Conservation (phyloP, 1,140 invertebrate genomes). For the Palaemon carinicauda region DNA sequence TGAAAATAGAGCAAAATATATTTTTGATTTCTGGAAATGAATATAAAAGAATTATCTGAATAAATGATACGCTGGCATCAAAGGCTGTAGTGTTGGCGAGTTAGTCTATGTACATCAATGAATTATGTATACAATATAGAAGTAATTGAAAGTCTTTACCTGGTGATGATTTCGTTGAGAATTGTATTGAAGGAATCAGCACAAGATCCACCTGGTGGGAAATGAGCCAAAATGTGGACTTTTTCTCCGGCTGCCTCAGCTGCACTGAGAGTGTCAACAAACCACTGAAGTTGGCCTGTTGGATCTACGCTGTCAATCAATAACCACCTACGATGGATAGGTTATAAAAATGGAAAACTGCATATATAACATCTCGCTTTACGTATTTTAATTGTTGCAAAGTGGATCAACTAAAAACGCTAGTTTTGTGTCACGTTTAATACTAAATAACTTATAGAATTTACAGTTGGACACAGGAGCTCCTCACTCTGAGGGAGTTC, state of each 20-base stretch:
- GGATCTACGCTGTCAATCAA: constrained; percentile 97
- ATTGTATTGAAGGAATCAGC: constrained; percentile 92
- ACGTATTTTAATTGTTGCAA: not conserved
- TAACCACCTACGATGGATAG: constrained; percentile 78
- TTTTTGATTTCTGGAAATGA: not conserved
- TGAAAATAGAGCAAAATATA: not conserved
- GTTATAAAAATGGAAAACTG: not conserved
- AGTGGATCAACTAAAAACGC: too few relatives aligned
- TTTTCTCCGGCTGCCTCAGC: constrained; percentile 93
- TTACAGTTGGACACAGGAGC: too few relatives aligned
- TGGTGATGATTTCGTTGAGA: constrained; percentile 87
- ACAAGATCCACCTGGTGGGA: constrained; percentile 93
- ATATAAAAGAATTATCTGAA: not conserved
- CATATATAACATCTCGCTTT: not conserved
- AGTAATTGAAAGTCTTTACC: constrained; percentile 64
- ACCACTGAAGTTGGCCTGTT: constrained; percentile 91
- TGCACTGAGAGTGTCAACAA: constrained; percentile 90
- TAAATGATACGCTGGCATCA: too few relatives aligned
- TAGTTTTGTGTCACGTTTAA: too few relatives aligned
- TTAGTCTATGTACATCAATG: too few relatives aligned
- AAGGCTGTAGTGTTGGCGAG: too few relatives aligned
- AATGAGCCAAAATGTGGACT: constrained; percentile 97
- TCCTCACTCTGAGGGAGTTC: too few relatives aligned
- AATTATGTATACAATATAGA: too few relatives aligned
- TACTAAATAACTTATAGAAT: too few relatives aligned